Evolutionary conservation across 35 echinoderm and acorn worm genomes (phyloP), one percentile per base, ranked within the genome.

Genomic region (Eucidaris tribuloides): DNA sequence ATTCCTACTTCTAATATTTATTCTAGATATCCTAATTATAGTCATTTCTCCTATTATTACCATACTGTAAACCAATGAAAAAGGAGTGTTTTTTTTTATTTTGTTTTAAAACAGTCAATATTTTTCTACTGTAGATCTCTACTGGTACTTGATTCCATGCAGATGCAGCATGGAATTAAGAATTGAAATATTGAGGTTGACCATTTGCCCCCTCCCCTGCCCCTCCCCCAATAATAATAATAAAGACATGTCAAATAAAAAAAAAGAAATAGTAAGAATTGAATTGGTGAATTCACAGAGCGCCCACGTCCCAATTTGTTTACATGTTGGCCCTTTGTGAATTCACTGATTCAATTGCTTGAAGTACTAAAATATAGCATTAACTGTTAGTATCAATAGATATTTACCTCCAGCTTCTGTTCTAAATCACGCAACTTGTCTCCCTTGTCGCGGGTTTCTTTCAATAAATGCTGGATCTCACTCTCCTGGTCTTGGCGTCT

Each of bases 391-490:
- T 76, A 33, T 42, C 49, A 39, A 5, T n/a, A n/a, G n/a, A n/a
- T n/a, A 55, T 79, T 65, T 85, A 97, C 94, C 90, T 91, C 94
- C 45, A 82, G 71, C 77, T 97, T 88, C 54, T 91, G 88, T 65
- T 93, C 90, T 48, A 97, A 62, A 14, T 92, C 89, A 58, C 89
- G 42, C 23, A 97, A 36, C 38, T 79, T 81, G 33, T 97, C 94
- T 11, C 88, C 80, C 50, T 92, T 97, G 46, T 93, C 89, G 78
- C 81, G 45, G 5, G 41, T 61, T 86, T 93, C 90, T 56, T 89
- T 59, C 37, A 65, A 30, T 46, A 97, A 77, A 76, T 66, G 65
- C 25, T 81, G 78, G 20, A 92, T 89, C 71, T 97, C 94, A 25
- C 84, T 81, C 35, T 92, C 90, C 55, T 93, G 86, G 58, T 97